phyloP scores from a whole-genome alignment of 1,140 invertebrate genomes.

The Scaptodrosophila lebanonensis region DNA sequence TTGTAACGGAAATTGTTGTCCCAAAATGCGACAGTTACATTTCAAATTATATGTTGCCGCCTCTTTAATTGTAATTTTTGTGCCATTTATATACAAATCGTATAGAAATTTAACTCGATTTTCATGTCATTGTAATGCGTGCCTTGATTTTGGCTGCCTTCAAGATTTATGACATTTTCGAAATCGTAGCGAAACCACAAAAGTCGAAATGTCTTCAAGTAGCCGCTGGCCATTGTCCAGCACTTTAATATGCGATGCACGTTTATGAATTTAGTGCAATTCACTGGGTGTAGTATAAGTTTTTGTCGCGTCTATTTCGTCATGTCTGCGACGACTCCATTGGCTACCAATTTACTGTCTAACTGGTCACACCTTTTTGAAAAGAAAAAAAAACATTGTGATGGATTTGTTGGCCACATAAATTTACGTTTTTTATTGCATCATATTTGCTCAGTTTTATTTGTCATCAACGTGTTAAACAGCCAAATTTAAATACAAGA shows the following conservation, averaged over 20 bases:
- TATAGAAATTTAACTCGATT: conserved; percentile 6
- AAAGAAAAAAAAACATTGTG: conserved; percentile 30
- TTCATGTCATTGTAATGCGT: conserved; percentile 44
- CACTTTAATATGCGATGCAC: conserved; percentile 41
- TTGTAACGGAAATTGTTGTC: conserved; percentile 23
- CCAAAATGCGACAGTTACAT: conserved; percentile 50
- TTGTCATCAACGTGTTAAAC: not conserved
- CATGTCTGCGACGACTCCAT: not conserved
- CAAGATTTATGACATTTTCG: conserved; percentile 61
- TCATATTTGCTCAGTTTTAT: conserved; percentile 38
- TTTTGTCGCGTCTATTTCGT: conserved; percentile 3
- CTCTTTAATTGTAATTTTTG: conserved; percentile 36
- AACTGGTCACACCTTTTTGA: conserved; percentile 52
- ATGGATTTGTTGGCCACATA: conserved; percentile 37
- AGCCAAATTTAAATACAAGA: not conserved
- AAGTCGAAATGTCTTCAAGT: conserved; percentile 24
- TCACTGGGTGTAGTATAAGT: conserved; percentile 42
- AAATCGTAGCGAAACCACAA: conserved; percentile 33
- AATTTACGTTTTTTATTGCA: conserved; percentile 31
- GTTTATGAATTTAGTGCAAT: conserved; percentile 57
- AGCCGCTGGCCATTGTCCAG: conserved; percentile 17
- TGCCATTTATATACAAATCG: conserved; percentile 50
- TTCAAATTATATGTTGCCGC: conserved; percentile 30
- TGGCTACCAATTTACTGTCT: conserved; percentile 22
- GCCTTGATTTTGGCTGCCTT: conserved; percentile 27